Evolutionary conservation across 2,797 vertebrate genomes (phyloP).

Genomic region (Enteromius fasciolatus): DNA sequence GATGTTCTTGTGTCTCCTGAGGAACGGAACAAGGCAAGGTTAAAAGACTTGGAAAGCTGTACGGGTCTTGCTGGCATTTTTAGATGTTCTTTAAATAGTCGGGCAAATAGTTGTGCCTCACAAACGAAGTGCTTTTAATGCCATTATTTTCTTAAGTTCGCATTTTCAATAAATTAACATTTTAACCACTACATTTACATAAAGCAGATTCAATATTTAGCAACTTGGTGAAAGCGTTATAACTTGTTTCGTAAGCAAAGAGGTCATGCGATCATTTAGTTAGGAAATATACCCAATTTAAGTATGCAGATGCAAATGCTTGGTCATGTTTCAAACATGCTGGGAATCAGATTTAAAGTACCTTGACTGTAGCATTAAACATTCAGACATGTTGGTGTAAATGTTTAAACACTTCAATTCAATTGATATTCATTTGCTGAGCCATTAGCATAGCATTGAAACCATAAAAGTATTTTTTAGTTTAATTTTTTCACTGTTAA

Average conservation of each 20-base stretch:
- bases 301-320: neutral
- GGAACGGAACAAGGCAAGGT: slow-evolving; percentile 11
- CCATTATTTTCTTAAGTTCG: neutral
- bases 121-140: neutral
- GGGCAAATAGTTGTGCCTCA: neutral
- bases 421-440: neutral
- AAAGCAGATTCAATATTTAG: slow-evolving; percentile 7
- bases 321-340: neutral
- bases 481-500: neutral
- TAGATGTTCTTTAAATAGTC: neutral
- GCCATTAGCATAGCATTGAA: neutral
- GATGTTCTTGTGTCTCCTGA: slow-evolving; percentile 24
- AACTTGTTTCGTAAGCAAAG: neutral
- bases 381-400: neutral
- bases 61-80: neutral
- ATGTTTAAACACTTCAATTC: neutral
- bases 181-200: neutral
- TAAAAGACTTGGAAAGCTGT: slow-evolving; percentile 14
- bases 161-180: neutral
- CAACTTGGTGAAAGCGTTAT: neutral
- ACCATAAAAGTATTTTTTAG: neutral
- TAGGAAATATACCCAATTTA: neutral
- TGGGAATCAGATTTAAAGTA: neutral
- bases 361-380: neutral
- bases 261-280: neutral